Evolutionary conservation across 2,888 invertebrate species (phyloP), one percentile per base, ranked within the genome.

Genomic region (Pterostichus madidus): DNA sequence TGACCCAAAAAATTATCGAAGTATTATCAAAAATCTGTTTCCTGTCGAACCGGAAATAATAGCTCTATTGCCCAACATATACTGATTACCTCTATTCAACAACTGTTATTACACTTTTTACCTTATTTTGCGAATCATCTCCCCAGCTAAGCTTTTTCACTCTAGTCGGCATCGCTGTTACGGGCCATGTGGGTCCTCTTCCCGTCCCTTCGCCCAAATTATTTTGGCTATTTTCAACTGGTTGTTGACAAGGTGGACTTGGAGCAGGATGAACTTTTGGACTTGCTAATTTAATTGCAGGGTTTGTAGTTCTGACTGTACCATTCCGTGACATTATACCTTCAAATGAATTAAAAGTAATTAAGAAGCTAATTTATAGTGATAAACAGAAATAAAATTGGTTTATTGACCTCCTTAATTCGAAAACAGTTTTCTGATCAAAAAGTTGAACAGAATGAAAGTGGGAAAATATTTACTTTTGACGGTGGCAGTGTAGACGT

Each of bases 91-190:
- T 71, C 17, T 35, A 35, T 15, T 64, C 35, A 13, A 24, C 10
- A 17, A 17, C 17, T 64, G 7, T 59, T 17, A 44, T 46, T 71
- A 24, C 44, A 4, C 44, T 71, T 71, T 44, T 59, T 77, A 82
- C 83, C 84, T 79, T 85, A 88, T 89, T 88, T 88, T 89, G 85
- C 89, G 84, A 83, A 83, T 91, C 94, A 88, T 95, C 95, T 86
- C 94, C 94, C 95, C 95, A 96, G 88, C 95, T 95, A 77, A 96
- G 91, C 87, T 95, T 95, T 90, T 96, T 96, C 84, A 95, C 94
- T 73, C 95, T 90, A 77, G 93, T 93, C 5, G 95, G 94, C 44
- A 94, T 93, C 83, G 94, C 93, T 80, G 93, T 92, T 83, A 92
- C 90, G 0, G 95, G 94, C 94, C 95, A 95, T 76, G 93, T 91